phyloP scores from a whole-genome alignment of 2,113 vertebrate genomes.

The Pygoscelis adeliae region DNA sequence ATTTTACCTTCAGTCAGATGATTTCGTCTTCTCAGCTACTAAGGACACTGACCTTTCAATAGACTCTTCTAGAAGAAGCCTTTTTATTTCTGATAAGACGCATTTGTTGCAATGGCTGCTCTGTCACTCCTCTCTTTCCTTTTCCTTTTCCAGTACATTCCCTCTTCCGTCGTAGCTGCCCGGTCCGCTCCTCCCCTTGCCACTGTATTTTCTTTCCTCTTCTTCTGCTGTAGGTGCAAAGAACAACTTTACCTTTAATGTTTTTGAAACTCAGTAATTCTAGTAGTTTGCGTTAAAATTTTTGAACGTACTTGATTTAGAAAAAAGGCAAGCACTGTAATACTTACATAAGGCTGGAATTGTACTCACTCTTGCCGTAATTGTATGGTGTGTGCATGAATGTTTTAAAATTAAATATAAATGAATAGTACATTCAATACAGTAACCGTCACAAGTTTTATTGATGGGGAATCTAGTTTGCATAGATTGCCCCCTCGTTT shows the following conservation, averaged over 20 bases:
- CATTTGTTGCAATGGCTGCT: background rate
- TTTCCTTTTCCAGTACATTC: background rate
- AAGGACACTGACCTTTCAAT: background rate
- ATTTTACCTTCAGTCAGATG: background rate
- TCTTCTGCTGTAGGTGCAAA: background rate
- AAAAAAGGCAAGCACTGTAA: background rate
- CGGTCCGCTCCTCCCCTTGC: background rate
- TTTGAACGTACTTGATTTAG: background rate
- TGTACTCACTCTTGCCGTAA: background rate
- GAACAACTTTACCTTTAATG: background rate
- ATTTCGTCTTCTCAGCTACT: background rate
- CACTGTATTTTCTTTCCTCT: background rate
- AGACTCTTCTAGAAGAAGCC: background rate
- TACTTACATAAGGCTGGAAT: background rate
- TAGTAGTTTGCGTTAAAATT: background rate
- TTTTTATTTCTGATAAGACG: background rate
- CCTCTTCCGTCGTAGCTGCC: background rate
- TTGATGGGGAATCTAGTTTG: background rate
- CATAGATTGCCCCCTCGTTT: background rate
- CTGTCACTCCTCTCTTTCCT: background rate
- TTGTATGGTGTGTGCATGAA: background rate
- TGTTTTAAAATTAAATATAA: conserved; percentile 2
- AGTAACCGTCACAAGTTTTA: background rate
- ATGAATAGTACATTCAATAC: background rate
- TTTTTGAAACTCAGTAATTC: background rate